Evolutionary conservation across 2,888 invertebrate species (phyloP).

Genomic region (Machimus rusticus): DNA sequence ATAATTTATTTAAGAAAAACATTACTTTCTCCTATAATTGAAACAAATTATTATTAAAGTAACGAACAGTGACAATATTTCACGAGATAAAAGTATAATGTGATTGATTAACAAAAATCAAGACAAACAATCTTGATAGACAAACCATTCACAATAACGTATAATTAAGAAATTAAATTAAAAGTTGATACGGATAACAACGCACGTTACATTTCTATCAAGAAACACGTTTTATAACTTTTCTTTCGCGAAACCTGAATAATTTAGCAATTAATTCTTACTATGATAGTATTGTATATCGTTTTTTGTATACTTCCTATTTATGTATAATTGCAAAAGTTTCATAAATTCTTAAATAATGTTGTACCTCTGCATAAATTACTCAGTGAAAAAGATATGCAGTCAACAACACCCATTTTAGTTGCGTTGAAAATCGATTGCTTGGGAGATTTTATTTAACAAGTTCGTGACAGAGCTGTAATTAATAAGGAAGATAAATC

Average conservation of each 20-base stretch:
- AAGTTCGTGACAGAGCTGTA: background rate
- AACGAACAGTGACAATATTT: too few species aligned
- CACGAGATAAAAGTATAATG: too few species aligned
- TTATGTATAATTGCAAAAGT: background rate
- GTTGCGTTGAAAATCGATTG: background rate
- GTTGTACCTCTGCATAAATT: background rate
- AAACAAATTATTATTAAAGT: too few species aligned
- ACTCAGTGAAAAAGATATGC: background rate
- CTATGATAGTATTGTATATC: background rate
- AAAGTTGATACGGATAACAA: background rate
- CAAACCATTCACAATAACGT: background rate
- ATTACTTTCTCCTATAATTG: too few species aligned
- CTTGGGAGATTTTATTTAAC: background rate
- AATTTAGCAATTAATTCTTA: background rate
- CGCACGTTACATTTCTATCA: background rate
- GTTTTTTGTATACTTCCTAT: background rate
- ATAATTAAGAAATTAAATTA: background rate
- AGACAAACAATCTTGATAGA: too few species aligned
- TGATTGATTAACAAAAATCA: background rate
- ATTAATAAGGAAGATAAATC: background rate
- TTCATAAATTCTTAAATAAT: background rate
- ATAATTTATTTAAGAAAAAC: too few species aligned
- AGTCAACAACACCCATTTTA: background rate
- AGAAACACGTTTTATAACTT: background rate
- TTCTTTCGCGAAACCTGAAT: background rate